Conservation (phyloP, 2,888 invertebrate genomes). For the Tridacna gigas region DNA sequence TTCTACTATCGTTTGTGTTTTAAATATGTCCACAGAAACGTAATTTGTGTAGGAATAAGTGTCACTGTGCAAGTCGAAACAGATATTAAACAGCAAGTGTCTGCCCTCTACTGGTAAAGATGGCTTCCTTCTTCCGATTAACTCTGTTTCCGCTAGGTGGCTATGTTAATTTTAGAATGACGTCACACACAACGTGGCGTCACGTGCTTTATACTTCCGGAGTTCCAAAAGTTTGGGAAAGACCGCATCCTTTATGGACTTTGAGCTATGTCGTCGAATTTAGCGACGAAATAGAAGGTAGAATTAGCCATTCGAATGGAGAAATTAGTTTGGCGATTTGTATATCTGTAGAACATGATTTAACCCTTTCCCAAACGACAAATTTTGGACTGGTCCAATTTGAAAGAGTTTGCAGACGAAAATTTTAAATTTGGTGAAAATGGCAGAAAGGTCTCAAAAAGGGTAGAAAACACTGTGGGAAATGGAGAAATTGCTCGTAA, state of each 20-base stretch:
- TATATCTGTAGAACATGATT: too few relatives aligned
- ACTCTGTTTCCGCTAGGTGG: slow-evolving; percentile 73
- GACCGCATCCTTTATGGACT: neutral
- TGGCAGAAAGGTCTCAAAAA: too few relatives aligned
- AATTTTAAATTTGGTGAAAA: too few relatives aligned
- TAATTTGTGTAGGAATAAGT: neutral
- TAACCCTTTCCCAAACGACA: too few relatives aligned
- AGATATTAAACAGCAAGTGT: slow-evolving; percentile 29
- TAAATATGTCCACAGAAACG: slow-evolving; percentile 4
- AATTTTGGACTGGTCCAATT: too few relatives aligned
- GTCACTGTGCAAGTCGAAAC: neutral
- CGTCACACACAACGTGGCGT: slow-evolving; percentile 81
- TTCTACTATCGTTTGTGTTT: slow-evolving; percentile 41
- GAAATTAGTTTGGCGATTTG: too few relatives aligned
- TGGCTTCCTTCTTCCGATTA: slow-evolving; percentile 81
- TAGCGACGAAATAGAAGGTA: too few relatives aligned
- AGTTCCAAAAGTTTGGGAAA: slow-evolving; percentile 4
- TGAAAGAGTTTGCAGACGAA: too few relatives aligned
- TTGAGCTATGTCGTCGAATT: too few relatives aligned
- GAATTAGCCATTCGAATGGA: neutral
- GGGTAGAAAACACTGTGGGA: too few relatives aligned
- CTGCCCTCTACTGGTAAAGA: slow-evolving; percentile 71
- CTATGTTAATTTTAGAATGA: slow-evolving; percentile 73
- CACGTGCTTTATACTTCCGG: slow-evolving; percentile 70
- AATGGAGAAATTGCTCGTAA: too few relatives aligned